Evolutionary conservation across 2,888 invertebrate species (phyloP).

Genomic region (Apotomis betuletana): DNA sequence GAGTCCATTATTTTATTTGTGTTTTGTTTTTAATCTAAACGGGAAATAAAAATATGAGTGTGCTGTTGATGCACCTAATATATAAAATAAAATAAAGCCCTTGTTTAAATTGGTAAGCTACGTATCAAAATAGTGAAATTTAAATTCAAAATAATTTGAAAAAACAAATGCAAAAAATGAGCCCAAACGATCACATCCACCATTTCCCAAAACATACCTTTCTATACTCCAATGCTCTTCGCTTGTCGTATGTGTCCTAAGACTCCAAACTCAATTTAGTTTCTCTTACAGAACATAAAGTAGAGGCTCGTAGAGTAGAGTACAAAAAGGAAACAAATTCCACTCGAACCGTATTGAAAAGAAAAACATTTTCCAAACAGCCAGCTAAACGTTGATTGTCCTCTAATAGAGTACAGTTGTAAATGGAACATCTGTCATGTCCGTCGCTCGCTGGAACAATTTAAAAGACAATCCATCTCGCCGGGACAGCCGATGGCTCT

Average conservation of each 20-base stretch:
- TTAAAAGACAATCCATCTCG: constrained; percentile 44
- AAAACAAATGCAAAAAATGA: no score
- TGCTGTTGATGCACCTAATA: no score
- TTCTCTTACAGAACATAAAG: neutral
- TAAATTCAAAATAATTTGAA: no score
- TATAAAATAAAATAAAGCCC: no score
- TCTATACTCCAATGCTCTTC: neutral
- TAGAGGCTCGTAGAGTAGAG: neutral
- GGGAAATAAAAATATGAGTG: no score
- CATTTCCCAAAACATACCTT: no score
- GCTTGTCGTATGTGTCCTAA: no score
- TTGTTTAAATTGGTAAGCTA: no score
- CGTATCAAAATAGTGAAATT: no score
- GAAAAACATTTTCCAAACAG: constrained; percentile 27
- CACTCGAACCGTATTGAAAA: constrained; percentile 4
- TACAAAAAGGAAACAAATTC: constrained; percentile 11
- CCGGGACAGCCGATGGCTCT: constrained; percentile 35
- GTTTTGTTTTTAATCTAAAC: no score
- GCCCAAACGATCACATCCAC: no score
- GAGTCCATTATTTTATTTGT: no score
- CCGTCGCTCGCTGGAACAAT: constrained; percentile 38
- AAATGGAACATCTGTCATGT: constrained; percentile 42
- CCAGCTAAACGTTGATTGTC: constrained; percentile 37
- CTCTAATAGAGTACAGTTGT: constrained; percentile 41
- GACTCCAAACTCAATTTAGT: neutral